Evolutionary conservation across 2,888 invertebrate species (phyloP).

Genomic region (Siphonodentalium dalli): DNA sequence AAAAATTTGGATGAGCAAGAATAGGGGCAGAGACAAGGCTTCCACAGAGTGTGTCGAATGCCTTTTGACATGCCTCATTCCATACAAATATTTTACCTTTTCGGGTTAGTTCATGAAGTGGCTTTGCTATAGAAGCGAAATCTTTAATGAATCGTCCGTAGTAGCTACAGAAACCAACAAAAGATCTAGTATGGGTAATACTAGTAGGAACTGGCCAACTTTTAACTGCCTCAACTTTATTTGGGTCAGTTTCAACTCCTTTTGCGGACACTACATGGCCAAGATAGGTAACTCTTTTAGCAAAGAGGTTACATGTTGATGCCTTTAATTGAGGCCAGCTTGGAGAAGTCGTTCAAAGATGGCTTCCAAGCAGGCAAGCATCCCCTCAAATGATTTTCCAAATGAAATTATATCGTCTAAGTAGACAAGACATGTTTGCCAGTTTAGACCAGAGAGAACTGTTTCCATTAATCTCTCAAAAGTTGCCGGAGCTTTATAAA

Average conservation of each 20-base stretch:
- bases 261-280: background rate
- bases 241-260: constrained; percentile 3
- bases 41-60: background rate
- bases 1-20: constrained; percentile 8
- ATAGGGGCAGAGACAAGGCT: background rate
- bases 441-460: too few species aligned
- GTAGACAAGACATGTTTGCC: too few species aligned
- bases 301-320: too few species aligned
- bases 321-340: too few species aligned
- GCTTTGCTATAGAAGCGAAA: constrained; percentile 1
- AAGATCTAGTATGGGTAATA: background rate
- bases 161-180: constrained; percentile 2
- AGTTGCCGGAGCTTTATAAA: too few species aligned
- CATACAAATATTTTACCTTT: too few species aligned
- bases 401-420: too few species aligned
- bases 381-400: too few species aligned
- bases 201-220: background rate
- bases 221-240: constrained; percentile 1
- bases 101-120: constrained; percentile 9
- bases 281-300: too few species aligned
- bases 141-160: constrained; percentile 9
- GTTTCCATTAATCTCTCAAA: too few species aligned
- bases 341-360: too few species aligned
- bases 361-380: too few species aligned
- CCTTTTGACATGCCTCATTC: background rate